phyloP scores from a whole-genome alignment of 1,140 invertebrate genomes.

The Leptopilina boulardi region DNA sequence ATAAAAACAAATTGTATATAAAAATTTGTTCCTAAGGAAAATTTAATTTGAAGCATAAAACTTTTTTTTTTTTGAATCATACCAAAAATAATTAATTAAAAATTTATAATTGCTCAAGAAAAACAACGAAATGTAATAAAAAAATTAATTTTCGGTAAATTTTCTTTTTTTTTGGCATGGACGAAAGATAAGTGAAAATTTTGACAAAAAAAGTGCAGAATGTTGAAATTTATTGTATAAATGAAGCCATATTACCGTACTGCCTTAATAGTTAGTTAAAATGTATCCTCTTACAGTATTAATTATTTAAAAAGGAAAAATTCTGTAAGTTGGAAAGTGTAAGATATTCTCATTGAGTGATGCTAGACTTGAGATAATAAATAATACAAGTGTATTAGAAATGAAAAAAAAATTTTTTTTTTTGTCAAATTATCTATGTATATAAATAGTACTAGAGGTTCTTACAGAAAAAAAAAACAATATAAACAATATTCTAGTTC shows the following conservation, averaged over 20 bases:
- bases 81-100: too few relatives aligned
- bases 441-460: background rate
- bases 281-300: slow-evolving; percentile 43
- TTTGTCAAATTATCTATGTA: slow-evolving; percentile 9
- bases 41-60: too few relatives aligned
- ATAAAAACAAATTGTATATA: background rate
- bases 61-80: too few relatives aligned
- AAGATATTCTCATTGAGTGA: background rate
- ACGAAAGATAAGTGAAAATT: background rate
- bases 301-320: slow-evolving; percentile 40
- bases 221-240: slow-evolving; percentile 42
- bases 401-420: too few relatives aligned
- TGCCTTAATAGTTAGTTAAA: slow-evolving; percentile 71
- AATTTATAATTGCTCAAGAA: slow-evolving; percentile 17
- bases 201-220: background rate
- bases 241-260: slow-evolving; percentile 68
- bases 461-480: background rate
- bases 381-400: background rate
- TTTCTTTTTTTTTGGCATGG: slow-evolving; percentile 8
- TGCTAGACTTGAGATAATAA: slow-evolving; percentile 9
- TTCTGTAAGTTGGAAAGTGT: background rate
- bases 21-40: background rate
- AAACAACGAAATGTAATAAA: slow-evolving; percentile 6
- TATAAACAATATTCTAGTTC: background rate
- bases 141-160: too few relatives aligned